phyloP scores from a whole-genome alignment of 2,113 vertebrate genomes.

The Periophthalmodon schlosseri region DNA sequence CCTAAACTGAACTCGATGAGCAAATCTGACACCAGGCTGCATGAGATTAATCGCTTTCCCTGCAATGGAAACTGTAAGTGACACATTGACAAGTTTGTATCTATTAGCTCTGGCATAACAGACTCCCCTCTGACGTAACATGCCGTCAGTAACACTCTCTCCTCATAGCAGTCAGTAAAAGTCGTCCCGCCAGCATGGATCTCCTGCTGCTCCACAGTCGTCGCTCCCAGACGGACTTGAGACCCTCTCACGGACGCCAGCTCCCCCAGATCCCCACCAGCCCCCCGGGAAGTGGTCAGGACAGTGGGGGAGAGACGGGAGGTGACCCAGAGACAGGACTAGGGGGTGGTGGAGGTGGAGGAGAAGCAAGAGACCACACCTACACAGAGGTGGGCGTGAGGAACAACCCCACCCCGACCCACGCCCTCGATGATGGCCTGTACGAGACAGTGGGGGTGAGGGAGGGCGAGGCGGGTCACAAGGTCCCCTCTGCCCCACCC shows the following conservation, averaged over 20 bases:
- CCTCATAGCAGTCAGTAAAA: constrained; percentile 70
- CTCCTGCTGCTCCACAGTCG: constrained; percentile 78
- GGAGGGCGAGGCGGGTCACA: constrained; percentile 46
- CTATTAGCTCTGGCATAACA: constrained; percentile 11
- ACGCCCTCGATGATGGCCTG: constrained; percentile 72
- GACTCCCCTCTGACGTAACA: constrained; percentile 22
- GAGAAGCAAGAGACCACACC: constrained; percentile 69
- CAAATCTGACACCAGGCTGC: constrained; percentile 81
- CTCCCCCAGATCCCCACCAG: constrained; percentile 70
- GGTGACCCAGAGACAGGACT: constrained; percentile 38
- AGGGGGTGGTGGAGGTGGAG: constrained; percentile 17
- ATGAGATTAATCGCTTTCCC: constrained; percentile 77
- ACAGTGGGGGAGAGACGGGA: constrained; percentile 39
- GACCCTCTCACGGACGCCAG: constrained; percentile 67
- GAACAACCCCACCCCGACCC: constrained; percentile 62
- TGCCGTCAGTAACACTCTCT: constrained; percentile 22
- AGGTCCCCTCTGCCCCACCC: constrained; percentile 37
- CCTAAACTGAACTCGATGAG: constrained; percentile 81
- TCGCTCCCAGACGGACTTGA: constrained; percentile 71
- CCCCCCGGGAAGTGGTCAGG: constrained; percentile 55
- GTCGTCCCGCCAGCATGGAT: constrained; percentile 80
- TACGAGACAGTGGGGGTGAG: constrained; percentile 77
- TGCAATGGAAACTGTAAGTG: constrained; percentile 79
- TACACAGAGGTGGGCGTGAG: constrained; percentile 76
- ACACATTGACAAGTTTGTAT: constrained; percentile 21